Conservation (phyloP, 2,797 vertebrate species). For the Emydoidea blandingii region DNA sequence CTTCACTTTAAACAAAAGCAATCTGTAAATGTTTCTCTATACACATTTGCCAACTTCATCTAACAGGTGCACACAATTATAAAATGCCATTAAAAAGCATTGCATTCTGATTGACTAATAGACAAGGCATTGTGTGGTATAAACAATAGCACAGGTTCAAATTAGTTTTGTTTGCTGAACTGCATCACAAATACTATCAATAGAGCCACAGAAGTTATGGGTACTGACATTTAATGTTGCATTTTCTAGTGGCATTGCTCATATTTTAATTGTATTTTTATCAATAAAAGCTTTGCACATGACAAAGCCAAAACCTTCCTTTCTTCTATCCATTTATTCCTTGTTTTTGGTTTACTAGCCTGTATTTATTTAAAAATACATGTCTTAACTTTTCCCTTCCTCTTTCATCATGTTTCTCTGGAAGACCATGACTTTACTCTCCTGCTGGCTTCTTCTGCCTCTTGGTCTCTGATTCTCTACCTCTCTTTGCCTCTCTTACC, state of each 20-base stretch:
- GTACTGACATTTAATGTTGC: not conserved
- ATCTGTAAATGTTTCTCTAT: fast-evolving
- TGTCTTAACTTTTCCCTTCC: constrained; percentile 12
- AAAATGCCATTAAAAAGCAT: not conserved
- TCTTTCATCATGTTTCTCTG: constrained; percentile 20
- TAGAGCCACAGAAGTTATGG: not conserved
- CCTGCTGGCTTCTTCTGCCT: not conserved
- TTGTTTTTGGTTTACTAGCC: not conserved
- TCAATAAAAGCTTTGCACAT: not conserved
- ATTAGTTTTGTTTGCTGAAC: constrained; percentile 34
- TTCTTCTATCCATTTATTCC: constrained; percentile 17
- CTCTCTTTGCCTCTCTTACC: not conserved
- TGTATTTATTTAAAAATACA: not conserved
- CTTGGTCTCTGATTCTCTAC: fast-evolving
- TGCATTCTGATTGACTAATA: not conserved
- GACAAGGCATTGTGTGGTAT: not conserved
- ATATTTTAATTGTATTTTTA: constrained; percentile 4
- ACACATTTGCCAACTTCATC: not conserved
- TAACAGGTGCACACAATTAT: constrained; percentile 36
- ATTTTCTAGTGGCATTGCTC: not conserved
- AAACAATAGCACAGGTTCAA: constrained; percentile 9
- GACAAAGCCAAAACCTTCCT: not conserved
- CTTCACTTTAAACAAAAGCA: not conserved
- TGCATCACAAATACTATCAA: not conserved
- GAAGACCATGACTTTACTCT: not conserved